Conservation (phyloP, 2,888 invertebrate genomes). For the Muschampia plurimacula region DNA sequence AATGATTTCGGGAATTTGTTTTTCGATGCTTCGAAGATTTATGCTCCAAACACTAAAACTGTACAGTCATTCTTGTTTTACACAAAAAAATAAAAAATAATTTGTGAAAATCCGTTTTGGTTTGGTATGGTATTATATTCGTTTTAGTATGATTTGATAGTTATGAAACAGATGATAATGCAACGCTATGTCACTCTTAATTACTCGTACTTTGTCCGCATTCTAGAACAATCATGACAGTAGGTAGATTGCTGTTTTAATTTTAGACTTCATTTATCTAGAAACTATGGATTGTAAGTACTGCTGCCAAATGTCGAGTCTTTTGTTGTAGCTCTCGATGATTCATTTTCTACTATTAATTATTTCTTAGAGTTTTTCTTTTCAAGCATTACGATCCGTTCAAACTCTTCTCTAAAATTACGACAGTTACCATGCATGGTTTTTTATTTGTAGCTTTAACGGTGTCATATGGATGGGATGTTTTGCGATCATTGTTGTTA, state of each 20-base stretch:
- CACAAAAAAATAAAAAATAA: background rate
- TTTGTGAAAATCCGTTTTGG: background rate
- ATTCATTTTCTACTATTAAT: constrained; percentile 35
- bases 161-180: background rate
- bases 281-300: constrained; percentile 59
- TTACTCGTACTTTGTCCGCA: constrained; percentile 42
- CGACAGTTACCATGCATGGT: constrained; percentile 14
- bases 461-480: background rate
- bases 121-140: too few species aligned
- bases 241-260: constrained; percentile 61
- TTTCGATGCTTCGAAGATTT: constrained; percentile 12
- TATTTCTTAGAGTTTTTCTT: constrained; percentile 19
- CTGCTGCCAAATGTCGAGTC: constrained; percentile 68
- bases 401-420: background rate
- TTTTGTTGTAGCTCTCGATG: constrained; percentile 64
- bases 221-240: constrained; percentile 44
- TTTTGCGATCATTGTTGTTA: constrained; percentile 3
- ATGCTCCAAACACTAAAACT: constrained; percentile 6
- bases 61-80: constrained; percentile 20
- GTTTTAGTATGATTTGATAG: background rate
- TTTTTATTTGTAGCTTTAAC: constrained; percentile 1
- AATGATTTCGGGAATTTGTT: constrained; percentile 7
- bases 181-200: background rate
- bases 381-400: background rate
- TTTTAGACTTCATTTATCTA: constrained; percentile 76